These are phyloP conservation scores for Stegana nigrithorax DNA, from an alignment of 2,888 invertebrate genomes.

Conservation along the genomic window DNA sequence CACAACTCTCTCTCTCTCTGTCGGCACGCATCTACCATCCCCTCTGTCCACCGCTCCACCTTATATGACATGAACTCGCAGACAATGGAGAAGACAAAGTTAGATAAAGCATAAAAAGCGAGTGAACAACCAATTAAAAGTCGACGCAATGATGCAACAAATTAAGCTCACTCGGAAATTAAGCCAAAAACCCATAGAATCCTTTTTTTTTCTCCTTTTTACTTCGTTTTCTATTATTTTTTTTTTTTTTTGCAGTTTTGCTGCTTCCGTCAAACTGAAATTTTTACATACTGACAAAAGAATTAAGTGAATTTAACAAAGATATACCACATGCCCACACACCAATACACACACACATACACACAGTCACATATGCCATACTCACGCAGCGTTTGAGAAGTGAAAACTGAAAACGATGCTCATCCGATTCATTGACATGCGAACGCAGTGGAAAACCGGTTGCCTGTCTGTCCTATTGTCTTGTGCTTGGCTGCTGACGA, in stretches of 20 bases:
- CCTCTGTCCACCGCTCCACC: too few relatives aligned
- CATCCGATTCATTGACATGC: neutral
- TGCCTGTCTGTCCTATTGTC: neutral
- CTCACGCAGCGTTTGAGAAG: neutral
- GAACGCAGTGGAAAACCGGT: neutral
- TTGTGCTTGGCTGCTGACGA: neutral
- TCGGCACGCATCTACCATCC: too few relatives aligned
- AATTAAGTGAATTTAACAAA: slow-evolving; percentile 2
- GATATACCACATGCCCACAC: too few relatives aligned
- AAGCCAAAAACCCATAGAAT: neutral
- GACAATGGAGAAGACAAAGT: too few relatives aligned
- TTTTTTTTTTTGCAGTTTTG: neutral
- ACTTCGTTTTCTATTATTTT: neutral
- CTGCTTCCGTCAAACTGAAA: neutral
- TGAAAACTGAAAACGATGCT: neutral
- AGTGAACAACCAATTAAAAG: slow-evolving; percentile 50
- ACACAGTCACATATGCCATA: neutral
- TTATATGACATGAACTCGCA: too few relatives aligned
- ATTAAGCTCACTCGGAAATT: slow-evolving; percentile 35
- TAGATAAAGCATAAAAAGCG: too few relatives aligned
- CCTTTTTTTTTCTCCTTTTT: neutral
- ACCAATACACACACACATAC: too few relatives aligned
- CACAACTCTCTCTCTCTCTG: too few relatives aligned
- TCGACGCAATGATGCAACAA: slow-evolving; percentile 53
- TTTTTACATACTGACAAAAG: neutral